Evolutionary conservation across 2,797 vertebrate genomes (phyloP).

Genomic region (Fistularia commersonii): DNA sequence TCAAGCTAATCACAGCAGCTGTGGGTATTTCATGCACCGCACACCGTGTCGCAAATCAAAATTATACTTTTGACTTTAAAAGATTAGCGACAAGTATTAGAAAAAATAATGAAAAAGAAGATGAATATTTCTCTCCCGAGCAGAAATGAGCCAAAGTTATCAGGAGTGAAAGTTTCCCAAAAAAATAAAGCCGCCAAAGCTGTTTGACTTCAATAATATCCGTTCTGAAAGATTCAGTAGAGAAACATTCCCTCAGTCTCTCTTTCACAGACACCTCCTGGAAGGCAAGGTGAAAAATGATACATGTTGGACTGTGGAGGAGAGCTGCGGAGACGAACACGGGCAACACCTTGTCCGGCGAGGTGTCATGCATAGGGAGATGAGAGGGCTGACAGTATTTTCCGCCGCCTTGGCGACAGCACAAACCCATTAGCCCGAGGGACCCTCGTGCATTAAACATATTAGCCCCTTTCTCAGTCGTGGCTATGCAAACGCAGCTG

Average conservation of each 20-base stretch:
- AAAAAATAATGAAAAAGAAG: too few relatives aligned
- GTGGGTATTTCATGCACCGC: too few relatives aligned
- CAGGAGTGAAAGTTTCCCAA: too few relatives aligned
- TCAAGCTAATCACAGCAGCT: too few relatives aligned
- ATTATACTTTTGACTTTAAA: too few relatives aligned
- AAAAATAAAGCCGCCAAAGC: too few relatives aligned
- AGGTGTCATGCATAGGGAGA: conserved; percentile 27
- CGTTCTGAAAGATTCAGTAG: background rate
- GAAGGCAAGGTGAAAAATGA: conserved; percentile 26
- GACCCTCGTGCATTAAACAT: conserved; percentile 48
- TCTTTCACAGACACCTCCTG: conserved; percentile 2
- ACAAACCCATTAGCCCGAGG: conserved; percentile 44
- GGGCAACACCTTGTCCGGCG: conserved; percentile 20
- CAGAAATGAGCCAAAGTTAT: too few relatives aligned
- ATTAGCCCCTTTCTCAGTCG: conserved; percentile 12
- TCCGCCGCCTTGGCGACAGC: conserved; percentile 17
- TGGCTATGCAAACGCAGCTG: background rate
- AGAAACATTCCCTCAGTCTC: background rate
- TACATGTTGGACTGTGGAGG: conserved; percentile 4
- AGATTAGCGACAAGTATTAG: too few relatives aligned
- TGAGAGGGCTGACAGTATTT: conserved; percentile 13
- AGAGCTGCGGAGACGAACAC: conserved; percentile 6
- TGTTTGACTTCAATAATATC: background rate
- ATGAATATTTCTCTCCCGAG: too few relatives aligned
- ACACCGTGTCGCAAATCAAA: too few relatives aligned